Evolutionary conservation across 2,888 invertebrate genomes (phyloP), one percentile per base, ranked within the genome.

Genomic region (Prionchulus punctatus): DNA sequence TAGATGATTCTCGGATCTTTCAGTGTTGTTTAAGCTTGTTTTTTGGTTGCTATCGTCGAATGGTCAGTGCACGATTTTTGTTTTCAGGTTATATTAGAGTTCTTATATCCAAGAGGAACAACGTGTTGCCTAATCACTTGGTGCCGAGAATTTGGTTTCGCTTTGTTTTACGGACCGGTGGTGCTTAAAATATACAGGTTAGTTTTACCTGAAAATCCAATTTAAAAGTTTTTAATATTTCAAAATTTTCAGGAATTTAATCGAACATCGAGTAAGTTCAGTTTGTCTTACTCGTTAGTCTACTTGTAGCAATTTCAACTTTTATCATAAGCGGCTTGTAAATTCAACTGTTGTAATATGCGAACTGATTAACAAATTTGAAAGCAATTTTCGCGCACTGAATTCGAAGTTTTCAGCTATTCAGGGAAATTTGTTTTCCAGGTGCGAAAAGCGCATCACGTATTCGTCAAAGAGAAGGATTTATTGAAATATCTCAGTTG

Each of bases 381-480:
- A n/a, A n/a, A n/a, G n/a, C n/a, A n/a, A n/a, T n/a, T n/a, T n/a
- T n/a, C n/a, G n/a, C n/a, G n/a, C n/a, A n/a, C n/a, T n/a, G n/a
- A n/a, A n/a, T n/a, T n/a, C n/a, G n/a, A n/a, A n/a, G n/a, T n/a
- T n/a, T n/a, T n/a, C n/a, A n/a, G n/a, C n/a, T n/a, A n/a, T n/a
- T n/a, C n/a, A n/a, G n/a, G n/a, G n/a, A n/a, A n/a, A n/a, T n/a
- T n/a, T n/a, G n/a, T n/a, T n/a, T 23, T 21, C 47, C 50, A 30
- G 28, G 50, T 49, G 3, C 80, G 92, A 62, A 91, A 91, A 75
- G 92, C 91, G 3, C 91, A 91, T 74, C 80, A 91, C 60, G 91
- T 90, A 80, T 86, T 90, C 57, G 83, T 92, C 31, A 81, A 86
- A 61, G 91, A 92, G 72, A 84, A 88, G 60, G 92, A 92, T 72